Evolutionary conservation across 92 coral and sea anemone genomes (phyloP).

Genomic region (Umimayanthus chanpuru): DNA sequence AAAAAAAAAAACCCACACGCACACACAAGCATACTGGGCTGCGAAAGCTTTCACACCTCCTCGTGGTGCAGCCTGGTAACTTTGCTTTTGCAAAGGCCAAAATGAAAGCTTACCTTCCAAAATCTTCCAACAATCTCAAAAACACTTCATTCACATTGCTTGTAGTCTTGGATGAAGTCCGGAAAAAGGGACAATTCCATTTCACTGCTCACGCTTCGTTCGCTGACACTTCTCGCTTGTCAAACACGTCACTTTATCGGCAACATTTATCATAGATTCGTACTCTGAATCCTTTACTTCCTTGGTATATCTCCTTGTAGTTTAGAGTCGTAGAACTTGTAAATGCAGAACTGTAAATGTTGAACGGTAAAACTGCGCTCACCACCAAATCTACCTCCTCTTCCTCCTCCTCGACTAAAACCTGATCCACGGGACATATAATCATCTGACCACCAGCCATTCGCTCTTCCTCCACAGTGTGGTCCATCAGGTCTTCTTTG

Average conservation of each 20-base stretch:
- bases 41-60: no score
- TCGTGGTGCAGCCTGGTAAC: no score
- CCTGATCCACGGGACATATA: not conserved
- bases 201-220: no score
- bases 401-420: constrained; percentile 10
- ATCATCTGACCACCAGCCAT: constrained; percentile 40
- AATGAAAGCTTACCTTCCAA: no score
- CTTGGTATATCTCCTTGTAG: no score
- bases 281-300: constrained; percentile 82
- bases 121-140: constrained; percentile 85
- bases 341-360: no score
- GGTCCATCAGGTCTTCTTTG: no score
- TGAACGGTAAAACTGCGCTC: not conserved
- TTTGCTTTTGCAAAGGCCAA: no score
- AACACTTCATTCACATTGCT: constrained; percentile 95
- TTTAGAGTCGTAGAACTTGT: no score
- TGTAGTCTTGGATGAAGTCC: constrained; percentile 94
- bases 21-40: no score
- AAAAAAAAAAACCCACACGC: no score
- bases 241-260: constrained; percentile 89
- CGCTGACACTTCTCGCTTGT: constrained; percentile 97
- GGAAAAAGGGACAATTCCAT: constrained; percentile 96
- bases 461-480: not conserved
- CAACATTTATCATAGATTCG: constrained; percentile 92
- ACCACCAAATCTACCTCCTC: not conserved